A percentile compares a stretch with the other conserved stretches of the same genome.
phyloP scores from a whole-genome alignment of 2,797 vertebrate genomes.

The Yasuhikotakia modesta region DNA sequence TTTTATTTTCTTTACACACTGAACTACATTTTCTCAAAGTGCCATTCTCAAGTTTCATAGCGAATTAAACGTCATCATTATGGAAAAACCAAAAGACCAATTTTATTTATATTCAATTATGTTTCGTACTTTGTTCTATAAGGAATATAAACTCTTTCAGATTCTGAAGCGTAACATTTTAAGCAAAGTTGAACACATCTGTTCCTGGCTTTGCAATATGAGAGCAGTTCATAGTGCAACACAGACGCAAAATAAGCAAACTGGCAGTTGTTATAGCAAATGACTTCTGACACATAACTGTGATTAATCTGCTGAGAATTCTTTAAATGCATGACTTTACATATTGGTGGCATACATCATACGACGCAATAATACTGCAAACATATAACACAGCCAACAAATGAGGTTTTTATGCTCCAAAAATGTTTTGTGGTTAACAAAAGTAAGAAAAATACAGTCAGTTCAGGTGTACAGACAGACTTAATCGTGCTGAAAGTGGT shows the following conservation, averaged over 20 bases:
- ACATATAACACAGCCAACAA: not conserved
- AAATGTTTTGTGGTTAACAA: constrained; percentile 30
- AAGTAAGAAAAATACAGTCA: constrained; percentile 10
- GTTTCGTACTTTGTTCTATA: not conserved
- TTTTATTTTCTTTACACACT: no score
- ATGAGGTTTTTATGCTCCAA: constrained; percentile 28
- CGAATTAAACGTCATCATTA: not conserved
- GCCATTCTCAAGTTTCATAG: not conserved
- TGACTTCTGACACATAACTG: constrained; percentile 50
- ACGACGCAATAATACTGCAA: constrained; percentile 17
- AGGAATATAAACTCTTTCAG: constrained; percentile 1
- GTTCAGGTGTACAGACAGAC: not conserved
- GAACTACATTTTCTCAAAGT: not conserved
- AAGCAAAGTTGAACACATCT: constrained; percentile 48
- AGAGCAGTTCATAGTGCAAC: constrained; percentile 41
- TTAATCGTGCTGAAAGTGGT: constrained; percentile 4
- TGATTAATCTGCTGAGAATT: constrained; percentile 60
- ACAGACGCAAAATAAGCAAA: constrained; percentile 48
- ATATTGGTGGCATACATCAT: constrained; percentile 41
- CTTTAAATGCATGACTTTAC: constrained; percentile 45
- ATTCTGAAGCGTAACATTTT: constrained; percentile 8
- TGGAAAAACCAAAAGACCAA: constrained; percentile 1
- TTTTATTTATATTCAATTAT: no score
- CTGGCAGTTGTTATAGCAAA: constrained; percentile 57
- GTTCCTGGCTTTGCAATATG: constrained; percentile 50